phyloP scores from a whole-genome alignment of 2,888 invertebrate species.

The Clanis bilineata region DNA sequence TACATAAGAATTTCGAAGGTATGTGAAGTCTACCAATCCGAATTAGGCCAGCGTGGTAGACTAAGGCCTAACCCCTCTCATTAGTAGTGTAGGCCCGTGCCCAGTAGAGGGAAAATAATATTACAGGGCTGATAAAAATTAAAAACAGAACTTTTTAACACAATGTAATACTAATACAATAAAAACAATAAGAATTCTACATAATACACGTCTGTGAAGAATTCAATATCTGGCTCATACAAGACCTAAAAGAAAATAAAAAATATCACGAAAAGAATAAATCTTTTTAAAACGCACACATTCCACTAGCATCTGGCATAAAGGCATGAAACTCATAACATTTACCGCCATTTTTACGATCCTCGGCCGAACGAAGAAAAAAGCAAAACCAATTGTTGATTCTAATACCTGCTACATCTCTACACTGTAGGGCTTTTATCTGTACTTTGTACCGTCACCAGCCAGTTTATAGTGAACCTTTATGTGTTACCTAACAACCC shows the following conservation, averaged over 20 bases:
- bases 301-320: neutral
- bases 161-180: too few species aligned
- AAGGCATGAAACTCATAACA: conserved; percentile 5
- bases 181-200: too few species aligned
- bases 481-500: conserved; percentile 20
- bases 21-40: too few species aligned
- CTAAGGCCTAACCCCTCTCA: too few species aligned
- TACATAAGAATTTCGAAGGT: too few species aligned
- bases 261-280: neutral
- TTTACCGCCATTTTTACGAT: conserved; percentile 15
- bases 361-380: conserved; percentile 9
- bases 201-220: too few species aligned
- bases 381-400: conserved; percentile 72
- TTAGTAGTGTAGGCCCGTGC: too few species aligned
- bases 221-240: neutral
- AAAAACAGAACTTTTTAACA: too few species aligned
- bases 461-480: conserved; percentile 42
- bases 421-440: conserved; percentile 30
- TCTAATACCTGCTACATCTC: conserved; percentile 43
- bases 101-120: too few species aligned
- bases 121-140: too few species aligned
- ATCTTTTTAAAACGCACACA: neutral
- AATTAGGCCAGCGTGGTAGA: too few species aligned
- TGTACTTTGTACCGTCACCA: conserved; percentile 37
- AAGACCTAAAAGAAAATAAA: neutral